Evolutionary conservation across 2,113 vertebrate species (phyloP).

Genomic region (Hylia prasina): DNA sequence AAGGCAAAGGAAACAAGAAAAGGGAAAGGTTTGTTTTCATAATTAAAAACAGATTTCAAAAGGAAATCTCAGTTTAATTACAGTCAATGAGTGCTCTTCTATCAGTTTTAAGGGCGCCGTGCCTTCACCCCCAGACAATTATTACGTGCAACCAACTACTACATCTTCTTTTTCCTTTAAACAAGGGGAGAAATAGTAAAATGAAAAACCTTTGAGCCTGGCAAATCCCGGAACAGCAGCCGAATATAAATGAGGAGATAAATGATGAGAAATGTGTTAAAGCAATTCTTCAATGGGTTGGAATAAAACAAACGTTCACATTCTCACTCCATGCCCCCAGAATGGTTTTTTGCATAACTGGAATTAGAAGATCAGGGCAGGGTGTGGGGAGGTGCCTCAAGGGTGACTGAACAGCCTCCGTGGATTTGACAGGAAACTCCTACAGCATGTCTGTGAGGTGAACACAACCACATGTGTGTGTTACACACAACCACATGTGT

Average conservation of each 20-base stretch:
- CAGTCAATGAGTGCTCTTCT: neutral
- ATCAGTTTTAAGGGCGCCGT: neutral
- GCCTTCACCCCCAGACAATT: neutral
- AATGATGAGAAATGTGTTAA: neutral
- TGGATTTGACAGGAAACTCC: neutral
- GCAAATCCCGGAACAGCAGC: neutral
- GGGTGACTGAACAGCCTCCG: neutral
- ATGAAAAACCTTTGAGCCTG: neutral
- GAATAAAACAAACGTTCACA: neutral
- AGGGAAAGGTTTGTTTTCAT: neutral
- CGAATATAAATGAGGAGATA: neutral
- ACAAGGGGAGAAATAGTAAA: neutral
- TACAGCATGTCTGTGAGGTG: rapidly evolving
- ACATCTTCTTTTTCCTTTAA: neutral
- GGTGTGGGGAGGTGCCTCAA: neutral
- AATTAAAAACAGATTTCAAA: neutral
- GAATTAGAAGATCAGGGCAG: neutral
- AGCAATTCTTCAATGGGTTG: neutral
- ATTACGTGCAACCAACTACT: neutral
- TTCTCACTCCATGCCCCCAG: neutral
- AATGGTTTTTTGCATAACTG: neutral
- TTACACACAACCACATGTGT: too few species aligned
- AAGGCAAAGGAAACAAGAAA: neutral
- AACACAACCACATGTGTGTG: rapidly evolving
- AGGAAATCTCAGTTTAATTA: neutral